Percentiles rank a stretch among this genome's conserved stretches.
Conservation (phyloP, 2,113 vertebrate genomes). For the Pseudorhombus dupliciocellatus region DNA sequence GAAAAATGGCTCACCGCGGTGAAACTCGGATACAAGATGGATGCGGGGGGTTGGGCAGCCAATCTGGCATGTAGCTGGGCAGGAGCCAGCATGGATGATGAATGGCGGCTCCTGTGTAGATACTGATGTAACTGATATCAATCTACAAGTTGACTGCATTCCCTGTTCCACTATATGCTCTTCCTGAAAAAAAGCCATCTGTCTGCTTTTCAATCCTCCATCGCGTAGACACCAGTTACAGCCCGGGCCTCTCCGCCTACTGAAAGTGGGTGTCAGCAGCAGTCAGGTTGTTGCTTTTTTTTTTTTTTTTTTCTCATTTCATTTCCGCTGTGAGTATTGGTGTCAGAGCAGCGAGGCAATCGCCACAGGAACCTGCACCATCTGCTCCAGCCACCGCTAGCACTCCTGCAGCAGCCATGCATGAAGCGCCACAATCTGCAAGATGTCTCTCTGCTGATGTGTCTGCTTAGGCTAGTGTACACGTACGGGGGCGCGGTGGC, state of each 20-base stretch:
- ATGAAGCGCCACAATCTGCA: slow-evolving; percentile 73
- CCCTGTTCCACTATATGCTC: slow-evolving; percentile 13
- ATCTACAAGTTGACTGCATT: slow-evolving; percentile 72
- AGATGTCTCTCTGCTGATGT: slow-evolving; percentile 59
- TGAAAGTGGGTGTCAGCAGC: slow-evolving; percentile 45
- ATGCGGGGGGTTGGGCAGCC: slow-evolving; percentile 61
- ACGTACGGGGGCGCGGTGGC: slow-evolving; percentile 11
- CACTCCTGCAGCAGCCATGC: slow-evolving; percentile 72
- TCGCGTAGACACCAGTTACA: slow-evolving; percentile 63
- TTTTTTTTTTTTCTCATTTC: slow-evolving; percentile 35
- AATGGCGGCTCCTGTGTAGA: slow-evolving; percentile 50
- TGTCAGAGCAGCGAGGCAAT: slow-evolving; percentile 62
- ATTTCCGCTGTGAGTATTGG: slow-evolving; percentile 67
- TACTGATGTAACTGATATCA: slow-evolving; percentile 63
- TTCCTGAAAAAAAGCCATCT: slow-evolving; percentile 55
- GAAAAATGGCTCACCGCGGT: slow-evolving; percentile 33
- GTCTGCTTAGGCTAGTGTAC: slow-evolving; percentile 21
- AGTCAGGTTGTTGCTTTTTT: slow-evolving; percentile 46
- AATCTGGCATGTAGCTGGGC: slow-evolving; percentile 71
- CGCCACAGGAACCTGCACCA: slow-evolving; percentile 72
- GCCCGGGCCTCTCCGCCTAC: slow-evolving; percentile 49
- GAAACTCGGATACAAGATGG: slow-evolving; percentile 53
- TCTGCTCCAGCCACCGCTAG: slow-evolving; percentile 71
- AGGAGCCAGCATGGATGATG: slow-evolving; percentile 67
- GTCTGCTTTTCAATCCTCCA: slow-evolving; percentile 45